These are phyloP conservation scores for Allolobophora icterica DNA, from an alignment of 2,888 invertebrate species.

Conservation along the genomic window DNA sequence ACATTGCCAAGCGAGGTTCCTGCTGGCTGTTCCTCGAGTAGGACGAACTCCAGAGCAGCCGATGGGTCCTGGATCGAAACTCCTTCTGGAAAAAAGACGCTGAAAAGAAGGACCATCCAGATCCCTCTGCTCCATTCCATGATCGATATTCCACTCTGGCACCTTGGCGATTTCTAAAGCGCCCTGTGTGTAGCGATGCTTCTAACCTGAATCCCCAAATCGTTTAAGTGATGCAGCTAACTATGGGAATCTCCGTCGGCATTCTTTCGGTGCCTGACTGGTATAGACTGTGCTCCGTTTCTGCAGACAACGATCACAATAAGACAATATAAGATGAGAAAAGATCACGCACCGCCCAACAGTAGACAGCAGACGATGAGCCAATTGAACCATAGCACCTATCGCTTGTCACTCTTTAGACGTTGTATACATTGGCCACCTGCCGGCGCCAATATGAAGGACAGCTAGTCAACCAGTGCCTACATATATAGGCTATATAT, in stretches of 20 bases:
- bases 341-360: background rate
- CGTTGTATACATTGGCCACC: background rate
- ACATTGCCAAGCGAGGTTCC: background rate
- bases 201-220: background rate
- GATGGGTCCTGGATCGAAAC: background rate
- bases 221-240: background rate
- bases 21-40: constrained; percentile 13
- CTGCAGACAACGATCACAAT: background rate
- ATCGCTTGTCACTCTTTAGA: background rate
- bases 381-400: background rate
- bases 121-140: background rate
- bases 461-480: background rate
- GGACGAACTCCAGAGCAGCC: background rate
- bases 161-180: background rate
- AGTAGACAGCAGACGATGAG: background rate
- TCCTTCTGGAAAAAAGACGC: background rate
- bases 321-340: background rate
- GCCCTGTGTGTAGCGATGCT: background rate
- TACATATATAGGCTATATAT: background rate
- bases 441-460: constrained; percentile 11
- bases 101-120: background rate
- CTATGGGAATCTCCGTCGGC: background rate
- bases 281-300: background rate
- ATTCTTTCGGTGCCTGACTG: background rate
- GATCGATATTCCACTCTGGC: background rate